Base-by-base conservation (phyloP, 2,888 invertebrate genomes). In the Lithophane ornitopus region DNA sequence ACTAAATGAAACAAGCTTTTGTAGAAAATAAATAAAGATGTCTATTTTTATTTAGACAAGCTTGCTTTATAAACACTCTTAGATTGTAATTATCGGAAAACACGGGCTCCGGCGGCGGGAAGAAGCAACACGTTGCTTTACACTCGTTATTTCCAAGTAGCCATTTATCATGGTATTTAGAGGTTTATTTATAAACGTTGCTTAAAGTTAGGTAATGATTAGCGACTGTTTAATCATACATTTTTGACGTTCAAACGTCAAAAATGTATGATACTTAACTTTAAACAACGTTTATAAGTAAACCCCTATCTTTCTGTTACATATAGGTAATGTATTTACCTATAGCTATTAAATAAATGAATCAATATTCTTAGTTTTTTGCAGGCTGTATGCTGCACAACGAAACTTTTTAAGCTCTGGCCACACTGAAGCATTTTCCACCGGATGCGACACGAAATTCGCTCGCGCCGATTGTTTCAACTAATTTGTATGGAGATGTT, bases 51-150 rank as follows among this genome's bases (percentile, higher is more conserved):
- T 14, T 4, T 44, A 4, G 28, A 11, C 6, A 58, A 58, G 7
- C 28, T 44, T 14, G 44, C 4, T 44, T 44, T 4, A 34, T 46
- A 0, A 56, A 56, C 19, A 11, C 56, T 66, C 6, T 9, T 34
- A 19, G 56, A 34, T 46, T n/a, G 14, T 34, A 68, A 68, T 46
- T 68, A 68, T 68, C 8, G 58, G 68, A 46, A 67, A 44, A 68
- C 68, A 26, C 34, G 34, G 26, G 3, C 26, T 56, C 16, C 34
- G 26, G 28, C 14, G n/a, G 28, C 14, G n/a, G 28, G 34, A 56
- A 3, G 6, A n/a, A n/a, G 16, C 16, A 54, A 41, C 28, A 4
- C 16, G 41, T 41, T 22, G 4, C 14, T 49, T 12, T 1, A 4
- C 14, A 41, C 41, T 28, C 7, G 44, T 56, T 14, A 70, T 12